Evolutionary conservation across 2,113 vertebrate species (phyloP).

Genomic region (Leucopsar rothschildi): DNA sequence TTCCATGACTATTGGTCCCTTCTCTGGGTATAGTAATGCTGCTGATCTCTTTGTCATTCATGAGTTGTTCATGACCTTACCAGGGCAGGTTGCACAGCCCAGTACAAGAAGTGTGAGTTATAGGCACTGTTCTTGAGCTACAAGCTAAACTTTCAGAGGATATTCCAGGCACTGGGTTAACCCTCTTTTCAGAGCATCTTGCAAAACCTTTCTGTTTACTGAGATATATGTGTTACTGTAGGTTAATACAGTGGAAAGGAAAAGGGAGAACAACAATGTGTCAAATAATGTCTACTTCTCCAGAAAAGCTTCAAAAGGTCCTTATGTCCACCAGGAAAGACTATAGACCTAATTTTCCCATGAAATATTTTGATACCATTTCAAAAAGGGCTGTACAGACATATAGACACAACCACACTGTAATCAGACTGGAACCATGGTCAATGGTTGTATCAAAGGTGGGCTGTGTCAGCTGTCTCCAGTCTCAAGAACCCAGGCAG

Average conservation of each 20-base stretch:
- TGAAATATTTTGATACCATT: not conserved
- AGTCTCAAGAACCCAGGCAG: not conserved
- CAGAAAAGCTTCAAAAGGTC: not conserved
- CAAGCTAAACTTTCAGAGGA: not conserved
- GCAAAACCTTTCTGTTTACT: not conserved
- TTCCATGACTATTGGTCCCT: not conserved
- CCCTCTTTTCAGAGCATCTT: not conserved
- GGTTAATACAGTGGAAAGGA: not conserved
- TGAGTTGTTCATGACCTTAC: not conserved
- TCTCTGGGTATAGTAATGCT: not conserved
- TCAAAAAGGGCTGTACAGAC: not conserved
- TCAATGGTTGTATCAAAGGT: not conserved
- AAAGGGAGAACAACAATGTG: not conserved
- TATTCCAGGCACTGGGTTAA: not conserved
- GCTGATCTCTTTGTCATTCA: not conserved
- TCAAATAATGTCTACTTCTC: not conserved
- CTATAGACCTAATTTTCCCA: not conserved
- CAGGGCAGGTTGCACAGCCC: not conserved
- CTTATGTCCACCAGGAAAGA: not conserved
- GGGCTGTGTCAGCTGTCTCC: not conserved
- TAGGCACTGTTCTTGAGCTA: not conserved
- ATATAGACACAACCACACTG: not conserved
- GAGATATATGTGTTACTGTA: rapidly evolving
- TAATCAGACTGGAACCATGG: not conserved
- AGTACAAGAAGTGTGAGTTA: not conserved